Base-by-base conservation (phyloP, 2,113 vertebrate genomes). In the Tonatia bakeri region DNA sequence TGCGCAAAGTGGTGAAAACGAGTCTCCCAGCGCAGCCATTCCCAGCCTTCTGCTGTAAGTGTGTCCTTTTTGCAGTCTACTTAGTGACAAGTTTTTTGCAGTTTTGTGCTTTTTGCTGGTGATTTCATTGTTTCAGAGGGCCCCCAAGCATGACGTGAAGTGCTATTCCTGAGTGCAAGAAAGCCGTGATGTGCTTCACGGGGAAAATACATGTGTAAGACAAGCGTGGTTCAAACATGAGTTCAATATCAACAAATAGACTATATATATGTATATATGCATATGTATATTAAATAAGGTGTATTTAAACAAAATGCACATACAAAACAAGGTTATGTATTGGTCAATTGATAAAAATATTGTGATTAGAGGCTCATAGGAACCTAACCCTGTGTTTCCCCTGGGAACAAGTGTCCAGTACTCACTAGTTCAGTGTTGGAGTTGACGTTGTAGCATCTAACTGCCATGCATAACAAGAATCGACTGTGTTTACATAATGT, bases 11-110 rank as follows among this genome's bases (percentile, higher is more conserved):
- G 33, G 47, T 64, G n/a, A 67, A 38, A 50, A 43, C 15, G 4
- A 76, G 1, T 38, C 36, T 43, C 52, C 13, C 1, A 4, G 26
- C 12, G 7, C 4, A 8, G 47, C 3, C 0, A 0, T 47, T 76
- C 31, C 40, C 17, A 28, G 45, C 15, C 24, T 93, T 50, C 38
- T 22, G 6, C 26, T 76, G 11, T 76, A n/a, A 24, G 38, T 47
- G 15, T 14, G 7, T 83, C 24, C 56, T 79, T 40, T 77, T 26
- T 9, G 24, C 15, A 14, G 12, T 38, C 45, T 38, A 2, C 19
- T 75, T 72, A 26, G 52, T 52, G 17, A 24, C 56, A 33, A 2
- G 0, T 36, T 45, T 83, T 80, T 80, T 64, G 59, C 52, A 22
- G 2, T 40, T 87, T 36, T 84, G 20, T 45, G 28, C 36, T 43